Evolutionary conservation across 2,113 vertebrate genomes (phyloP).

Genomic region (Gadus macrocephalus): DNA sequence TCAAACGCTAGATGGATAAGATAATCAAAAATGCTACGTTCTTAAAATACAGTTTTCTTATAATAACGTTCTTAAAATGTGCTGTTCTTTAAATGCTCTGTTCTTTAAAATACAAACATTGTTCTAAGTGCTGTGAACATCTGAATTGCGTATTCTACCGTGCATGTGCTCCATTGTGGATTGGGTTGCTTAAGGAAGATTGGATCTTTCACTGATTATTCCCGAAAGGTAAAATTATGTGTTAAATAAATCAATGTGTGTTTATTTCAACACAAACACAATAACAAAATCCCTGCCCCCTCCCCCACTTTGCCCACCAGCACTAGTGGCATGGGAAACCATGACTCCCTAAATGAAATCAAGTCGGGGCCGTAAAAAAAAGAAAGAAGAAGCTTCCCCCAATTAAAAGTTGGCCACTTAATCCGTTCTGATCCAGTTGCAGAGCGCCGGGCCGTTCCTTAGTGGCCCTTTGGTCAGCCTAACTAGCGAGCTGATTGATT

Average conservation of each 20-base stretch:
- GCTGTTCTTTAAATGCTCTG: too few species aligned
- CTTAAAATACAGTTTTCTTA: too few species aligned
- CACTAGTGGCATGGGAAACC: constrained; percentile 34
- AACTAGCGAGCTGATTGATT: constrained; percentile 79
- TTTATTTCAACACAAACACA: not conserved
- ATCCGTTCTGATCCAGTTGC: constrained; percentile 80
- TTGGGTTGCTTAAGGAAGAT: not conserved
- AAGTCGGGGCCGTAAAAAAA: constrained; percentile 38
- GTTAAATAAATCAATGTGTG: not conserved
- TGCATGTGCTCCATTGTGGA: too few species aligned
- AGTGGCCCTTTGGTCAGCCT: constrained; percentile 75
- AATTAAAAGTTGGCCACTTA: constrained; percentile 78
- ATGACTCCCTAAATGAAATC: constrained; percentile 44
- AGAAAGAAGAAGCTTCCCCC: constrained; percentile 37
- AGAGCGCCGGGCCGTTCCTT: constrained; percentile 72
- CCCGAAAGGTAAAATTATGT: too few species aligned
- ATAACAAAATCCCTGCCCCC: not conserved
- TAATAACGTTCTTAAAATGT: too few species aligned
- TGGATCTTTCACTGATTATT: not conserved
- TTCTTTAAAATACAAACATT: too few species aligned
- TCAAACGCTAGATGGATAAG: too few species aligned
- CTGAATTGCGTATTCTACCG: too few species aligned
- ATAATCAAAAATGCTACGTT: too few species aligned
- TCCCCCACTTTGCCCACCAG: not conserved
- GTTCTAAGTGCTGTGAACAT: too few species aligned